Evolutionary conservation across 2,888 invertebrate genomes (phyloP).

Genomic region (Phoenoteleia sp.): DNA sequence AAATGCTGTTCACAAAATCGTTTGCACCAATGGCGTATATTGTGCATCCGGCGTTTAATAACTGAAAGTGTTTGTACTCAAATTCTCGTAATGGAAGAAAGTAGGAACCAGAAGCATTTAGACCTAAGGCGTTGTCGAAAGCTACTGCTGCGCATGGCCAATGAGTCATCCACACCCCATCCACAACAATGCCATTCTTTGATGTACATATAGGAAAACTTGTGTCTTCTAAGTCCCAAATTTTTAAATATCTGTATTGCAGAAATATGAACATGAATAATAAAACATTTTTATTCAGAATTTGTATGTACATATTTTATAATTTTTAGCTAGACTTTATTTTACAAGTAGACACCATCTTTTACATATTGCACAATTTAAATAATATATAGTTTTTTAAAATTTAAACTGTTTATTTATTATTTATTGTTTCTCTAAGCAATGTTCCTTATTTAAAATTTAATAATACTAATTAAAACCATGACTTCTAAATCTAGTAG

Average conservation of each 20-base stretch:
- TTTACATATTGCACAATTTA: too few species aligned
- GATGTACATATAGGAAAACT: constrained; percentile 83
- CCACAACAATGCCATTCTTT: constrained; percentile 86
- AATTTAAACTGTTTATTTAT: too few species aligned
- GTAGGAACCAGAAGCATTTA: constrained; percentile 83
- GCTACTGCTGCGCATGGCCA: constrained; percentile 87
- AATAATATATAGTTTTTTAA: too few species aligned
- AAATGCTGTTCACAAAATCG: constrained; percentile 87
- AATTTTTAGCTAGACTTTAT: too few species aligned
- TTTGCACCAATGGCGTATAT: constrained; percentile 86
- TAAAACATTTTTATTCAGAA: too few species aligned
- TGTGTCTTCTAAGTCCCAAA: constrained; percentile 90
- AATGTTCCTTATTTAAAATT: too few species aligned
- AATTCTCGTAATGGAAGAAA: constrained; percentile 84
- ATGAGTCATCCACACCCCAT: constrained; percentile 87
- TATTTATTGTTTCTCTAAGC: too few species aligned
- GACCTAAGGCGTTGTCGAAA: constrained; percentile 86
- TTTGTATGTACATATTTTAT: too few species aligned
- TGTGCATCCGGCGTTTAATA: constrained; percentile 86
- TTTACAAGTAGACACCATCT: too few species aligned
- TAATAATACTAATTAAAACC: too few species aligned
- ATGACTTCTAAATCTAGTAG: too few species aligned
- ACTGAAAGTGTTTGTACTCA: constrained; percentile 82
- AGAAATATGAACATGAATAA: too few species aligned
- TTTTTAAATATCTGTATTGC: constrained; percentile 89